Evolutionary conservation across 2,797 vertebrate species (phyloP).

Genomic region (Sparidentex hasta): DNA sequence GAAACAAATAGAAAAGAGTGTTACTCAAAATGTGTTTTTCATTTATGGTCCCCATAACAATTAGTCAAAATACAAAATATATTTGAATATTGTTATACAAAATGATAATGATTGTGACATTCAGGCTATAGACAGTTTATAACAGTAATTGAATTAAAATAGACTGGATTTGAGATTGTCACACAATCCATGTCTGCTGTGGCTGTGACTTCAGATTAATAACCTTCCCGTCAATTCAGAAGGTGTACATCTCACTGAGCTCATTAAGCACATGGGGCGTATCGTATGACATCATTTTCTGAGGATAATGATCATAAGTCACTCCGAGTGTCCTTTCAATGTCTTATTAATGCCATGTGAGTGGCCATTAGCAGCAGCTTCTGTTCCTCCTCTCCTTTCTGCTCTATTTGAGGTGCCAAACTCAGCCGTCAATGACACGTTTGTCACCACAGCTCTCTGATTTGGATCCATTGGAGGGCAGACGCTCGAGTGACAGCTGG

Average conservation of each 20-base stretch:
- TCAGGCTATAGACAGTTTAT: not conserved
- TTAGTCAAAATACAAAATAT: not conserved
- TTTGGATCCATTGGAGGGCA: conserved; percentile 13
- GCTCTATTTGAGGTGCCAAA: not conserved
- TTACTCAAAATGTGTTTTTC: not conserved
- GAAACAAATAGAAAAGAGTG: not conserved
- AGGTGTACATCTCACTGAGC: not conserved
- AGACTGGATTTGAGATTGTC: not conserved
- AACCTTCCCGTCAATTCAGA: not conserved
- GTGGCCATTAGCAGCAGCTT: not conserved
- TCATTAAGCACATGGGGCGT: conserved; percentile 15
- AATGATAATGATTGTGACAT: not conserved
- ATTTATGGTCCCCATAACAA: not conserved
- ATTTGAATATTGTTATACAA: not conserved
- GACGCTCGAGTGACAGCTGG: not conserved
- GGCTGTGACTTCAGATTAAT: not conserved
- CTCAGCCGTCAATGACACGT: conserved; percentile 8
- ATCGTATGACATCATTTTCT: conserved; percentile 6
- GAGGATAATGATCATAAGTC: conserved; percentile 11
- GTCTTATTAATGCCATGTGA: not conserved
- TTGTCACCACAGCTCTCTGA: not conserved
- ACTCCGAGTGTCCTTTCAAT: not conserved
- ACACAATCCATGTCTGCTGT: not conserved
- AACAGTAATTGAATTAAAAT: not conserved
- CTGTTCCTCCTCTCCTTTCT: not conserved